Evolutionary conservation across 2,113 vertebrate species (phyloP).

Genomic region (Corvus moneduloides): DNA sequence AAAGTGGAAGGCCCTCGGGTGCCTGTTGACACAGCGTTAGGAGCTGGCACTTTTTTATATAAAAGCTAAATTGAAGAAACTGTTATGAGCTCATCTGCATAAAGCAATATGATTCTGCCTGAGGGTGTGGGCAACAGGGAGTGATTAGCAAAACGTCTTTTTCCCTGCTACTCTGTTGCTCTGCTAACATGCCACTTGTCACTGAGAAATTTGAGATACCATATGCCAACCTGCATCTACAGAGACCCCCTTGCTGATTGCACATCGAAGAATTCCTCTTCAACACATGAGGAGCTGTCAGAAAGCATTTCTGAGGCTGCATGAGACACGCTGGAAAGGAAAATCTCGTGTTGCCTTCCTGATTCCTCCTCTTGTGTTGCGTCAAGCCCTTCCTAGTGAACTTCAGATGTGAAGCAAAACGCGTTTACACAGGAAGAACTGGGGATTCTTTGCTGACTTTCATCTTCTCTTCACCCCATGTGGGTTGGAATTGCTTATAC

Average conservation of each 20-base stretch:
- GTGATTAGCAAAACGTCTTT: constrained; percentile 82
- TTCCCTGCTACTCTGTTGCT: constrained; percentile 70
- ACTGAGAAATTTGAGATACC: constrained; percentile 83
- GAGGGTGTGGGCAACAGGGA: constrained; percentile 83
- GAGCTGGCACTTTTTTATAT: constrained; percentile 75
- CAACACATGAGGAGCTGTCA: constrained; percentile 37
- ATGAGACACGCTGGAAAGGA: constrained; percentile 36
- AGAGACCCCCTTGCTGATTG: constrained; percentile 70
- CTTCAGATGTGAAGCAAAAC: not conserved
- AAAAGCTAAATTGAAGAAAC: constrained; percentile 87
- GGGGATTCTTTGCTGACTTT: not conserved
- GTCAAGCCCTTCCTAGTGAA: not conserved
- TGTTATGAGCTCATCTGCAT: constrained; percentile 93
- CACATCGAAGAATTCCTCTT: constrained; percentile 55
- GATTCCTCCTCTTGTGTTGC: not conserved
- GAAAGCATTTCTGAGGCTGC: constrained; percentile 30
- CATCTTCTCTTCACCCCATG: not conserved
- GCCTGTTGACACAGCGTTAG: constrained; percentile 87
- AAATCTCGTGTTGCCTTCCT: not conserved
- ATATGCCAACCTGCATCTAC: constrained; percentile 84
- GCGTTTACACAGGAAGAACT: not conserved
- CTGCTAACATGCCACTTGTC: constrained; percentile 85
- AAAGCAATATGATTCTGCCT: constrained; percentile 87
- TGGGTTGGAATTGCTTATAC: not conserved
- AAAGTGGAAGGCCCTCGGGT: constrained; percentile 85